Percentiles rank a stretch among this genome's conserved stretches.
Evolutionary conservation across 2,797 vertebrate species (phyloP).

Genomic region (Cuniculus paca): DNA sequence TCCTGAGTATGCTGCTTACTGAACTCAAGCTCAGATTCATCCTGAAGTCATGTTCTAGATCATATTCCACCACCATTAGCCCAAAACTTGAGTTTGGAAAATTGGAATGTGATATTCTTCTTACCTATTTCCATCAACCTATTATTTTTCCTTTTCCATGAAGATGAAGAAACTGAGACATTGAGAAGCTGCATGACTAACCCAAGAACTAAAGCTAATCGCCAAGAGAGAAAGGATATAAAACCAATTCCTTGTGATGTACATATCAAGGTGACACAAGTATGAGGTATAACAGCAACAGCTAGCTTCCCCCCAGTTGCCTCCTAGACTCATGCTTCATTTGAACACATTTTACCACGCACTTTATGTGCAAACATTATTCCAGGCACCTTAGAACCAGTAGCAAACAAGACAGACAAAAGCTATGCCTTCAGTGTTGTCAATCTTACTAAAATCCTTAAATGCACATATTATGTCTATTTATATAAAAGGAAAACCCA

Average conservation of each 20-base stretch:
- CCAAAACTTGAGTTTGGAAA: background rate
- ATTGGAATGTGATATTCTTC: background rate
- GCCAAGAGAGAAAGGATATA: background rate
- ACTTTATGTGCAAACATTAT: background rate
- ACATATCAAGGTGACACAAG: background rate
- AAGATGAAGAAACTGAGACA: background rate
- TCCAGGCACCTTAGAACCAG: background rate
- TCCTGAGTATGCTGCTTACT: background rate
- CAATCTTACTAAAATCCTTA: background rate
- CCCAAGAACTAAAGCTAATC: background rate
- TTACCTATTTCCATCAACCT: background rate
- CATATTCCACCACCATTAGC: background rate
- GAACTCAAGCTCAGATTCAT: background rate
- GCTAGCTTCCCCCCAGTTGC: no score
- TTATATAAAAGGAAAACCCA: background rate
- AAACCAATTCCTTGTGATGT: background rate
- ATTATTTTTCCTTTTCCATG: background rate
- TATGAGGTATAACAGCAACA: background rate
- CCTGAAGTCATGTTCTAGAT: background rate
- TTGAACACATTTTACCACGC: background rate
- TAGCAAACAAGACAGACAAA: background rate
- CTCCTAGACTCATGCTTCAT: background rate
- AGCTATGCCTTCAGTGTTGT: background rate
- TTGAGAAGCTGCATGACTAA: background rate
- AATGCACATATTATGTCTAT: background rate